These are phyloP conservation scores for Pammene aurita DNA, from an alignment of 2,888 invertebrate genomes.

Conservation along the genomic window DNA sequence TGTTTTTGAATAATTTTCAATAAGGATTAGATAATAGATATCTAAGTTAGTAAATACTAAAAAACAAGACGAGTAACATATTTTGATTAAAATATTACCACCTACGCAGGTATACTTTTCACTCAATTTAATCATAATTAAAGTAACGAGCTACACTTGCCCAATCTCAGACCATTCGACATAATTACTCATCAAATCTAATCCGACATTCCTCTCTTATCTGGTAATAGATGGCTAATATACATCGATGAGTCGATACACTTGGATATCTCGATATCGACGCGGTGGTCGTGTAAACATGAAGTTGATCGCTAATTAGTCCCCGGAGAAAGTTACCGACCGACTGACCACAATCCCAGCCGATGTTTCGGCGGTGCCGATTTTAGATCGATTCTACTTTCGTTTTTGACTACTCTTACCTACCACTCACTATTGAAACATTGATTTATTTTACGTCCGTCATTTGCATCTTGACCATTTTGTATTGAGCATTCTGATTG, in stretches of 20 bases:
- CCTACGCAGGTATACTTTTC: conserved; percentile 36
- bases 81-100: conserved; percentile 17
- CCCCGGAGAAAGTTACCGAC: conserved; percentile 78
- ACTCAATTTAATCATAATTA: conserved; percentile 35
- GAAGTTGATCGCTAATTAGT: conserved; percentile 77
- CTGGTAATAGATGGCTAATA: conserved; percentile 40
- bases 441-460: conserved; percentile 62
- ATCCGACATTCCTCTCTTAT: conserved; percentile 41
- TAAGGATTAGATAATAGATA: no score
- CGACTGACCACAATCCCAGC: conserved; percentile 79
- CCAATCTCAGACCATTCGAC: conserved; percentile 31
- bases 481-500: conserved; percentile 35
- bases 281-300: conserved; percentile 65
- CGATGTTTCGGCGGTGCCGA: conserved; percentile 77
- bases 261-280: conserved; percentile 67
- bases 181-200: conserved; percentile 40
- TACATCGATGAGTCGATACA: conserved; percentile 44
- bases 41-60: no score
- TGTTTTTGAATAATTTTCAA: neutral
- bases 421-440: conserved; percentile 67
- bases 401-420: conserved; percentile 82
- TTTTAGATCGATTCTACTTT: conserved; percentile 82
- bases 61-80: neutral
- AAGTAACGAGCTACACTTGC: conserved; percentile 34
- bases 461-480: conserved; percentile 39